Base-by-base conservation (phyloP, 2,113 vertebrate genomes). In the Clarias macrocephalus region DNA sequence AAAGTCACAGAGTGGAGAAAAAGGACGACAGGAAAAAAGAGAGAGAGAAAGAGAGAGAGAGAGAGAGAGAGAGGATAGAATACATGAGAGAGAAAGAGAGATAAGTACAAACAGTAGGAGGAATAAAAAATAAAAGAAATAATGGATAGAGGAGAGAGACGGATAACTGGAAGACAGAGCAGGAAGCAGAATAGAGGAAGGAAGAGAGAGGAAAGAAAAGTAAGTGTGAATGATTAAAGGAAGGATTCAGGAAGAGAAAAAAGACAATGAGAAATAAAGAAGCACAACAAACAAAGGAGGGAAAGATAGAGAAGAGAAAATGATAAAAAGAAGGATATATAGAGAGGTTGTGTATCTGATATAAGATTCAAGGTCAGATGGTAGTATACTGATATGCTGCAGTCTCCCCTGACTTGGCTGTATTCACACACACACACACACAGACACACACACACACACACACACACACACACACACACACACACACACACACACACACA, bases 291-390 rank as follows among this genome's bases (percentile, higher is more conserved):
- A 52, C 57, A 28, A 37, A 65, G 25, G 13, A 30, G 77, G 7
- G 18, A 18, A 33, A 33, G 28, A 80, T 28, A 60, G 56, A 33
- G 56, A 60, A 18, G 33, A 21, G 15, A 2, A 79, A 62, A 11
- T 23, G 56, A 80, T 18, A 6, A 6, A 80, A 42, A 60, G 28
- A 28, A 80, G 0, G 19, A 48, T 52, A 48, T 52, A 21, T 52
- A 30, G 70, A 77, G 73, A 76, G 66, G 70, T 83, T 86, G 56
- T 89, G 85, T 85, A 68, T 87, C 77, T 59, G 56, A 60, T 52
- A n/a, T 25, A 54, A n/a, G 76, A 73, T 11, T 30, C 77, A 88
- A 91, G 90, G 88, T 89, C 88, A 86, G 85, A 79, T 60, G 28
- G 54, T 54, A 57, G 60, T 70, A 33, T 84, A 88, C 88, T 54